These are phyloP conservation scores for Gallinago paraguaiae DNA, from an alignment of 2,113 vertebrate genomes.

Conservation along the genomic window DNA sequence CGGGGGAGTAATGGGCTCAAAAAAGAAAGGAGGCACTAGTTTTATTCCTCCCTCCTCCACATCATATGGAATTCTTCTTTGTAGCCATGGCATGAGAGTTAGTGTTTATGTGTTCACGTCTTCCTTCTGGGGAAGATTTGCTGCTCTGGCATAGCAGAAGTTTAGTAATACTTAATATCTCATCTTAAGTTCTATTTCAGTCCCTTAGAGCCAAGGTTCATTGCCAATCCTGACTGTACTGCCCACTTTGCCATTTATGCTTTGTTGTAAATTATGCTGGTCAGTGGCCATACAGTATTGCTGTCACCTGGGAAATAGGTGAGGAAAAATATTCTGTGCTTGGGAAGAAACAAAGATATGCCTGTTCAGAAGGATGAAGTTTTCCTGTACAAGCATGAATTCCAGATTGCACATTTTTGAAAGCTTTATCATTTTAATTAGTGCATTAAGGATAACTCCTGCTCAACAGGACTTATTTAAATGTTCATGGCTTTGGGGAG, in stretches of 20 bases:
- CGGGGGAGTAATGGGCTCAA: neutral
- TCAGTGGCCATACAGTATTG: neutral
- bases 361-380: neutral
- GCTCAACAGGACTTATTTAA: neutral
- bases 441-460: neutral
- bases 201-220: neutral
- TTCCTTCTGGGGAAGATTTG: neutral
- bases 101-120: neutral
- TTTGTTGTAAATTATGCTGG: neutral
- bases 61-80: neutral
- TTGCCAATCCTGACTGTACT: neutral
- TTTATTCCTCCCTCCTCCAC: neutral
- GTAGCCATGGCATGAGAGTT: neutral
- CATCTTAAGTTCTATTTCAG: neutral
- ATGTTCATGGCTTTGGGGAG: neutral
- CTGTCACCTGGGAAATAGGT: neutral
- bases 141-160: neutral
- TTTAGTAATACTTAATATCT: neutral
- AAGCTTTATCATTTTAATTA: slow-evolving; percentile 1
- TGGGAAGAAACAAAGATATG: neutral
- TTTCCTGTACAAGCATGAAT: neutral
- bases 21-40: neutral
- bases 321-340: neutral
- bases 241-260: neutral
- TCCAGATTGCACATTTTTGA: neutral